Base-by-base conservation (phyloP, 1,140 invertebrate genomes). In the Oryzaephilus surinamensis region DNA sequence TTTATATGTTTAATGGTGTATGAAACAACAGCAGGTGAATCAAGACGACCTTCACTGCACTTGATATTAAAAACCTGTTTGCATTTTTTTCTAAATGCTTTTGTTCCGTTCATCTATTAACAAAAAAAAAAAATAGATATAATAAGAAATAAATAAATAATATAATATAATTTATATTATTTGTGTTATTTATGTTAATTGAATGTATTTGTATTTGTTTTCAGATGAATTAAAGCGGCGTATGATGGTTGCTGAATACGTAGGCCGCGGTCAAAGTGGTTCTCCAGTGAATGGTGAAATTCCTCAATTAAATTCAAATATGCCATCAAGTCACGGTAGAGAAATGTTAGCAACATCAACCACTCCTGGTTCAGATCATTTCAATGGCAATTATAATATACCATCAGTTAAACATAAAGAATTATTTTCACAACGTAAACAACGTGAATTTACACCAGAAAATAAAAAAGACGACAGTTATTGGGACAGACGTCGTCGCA, bases 391-490 rank as follows among this genome's bases (percentile, higher is more conserved):
- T 32, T 76, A 70, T 38, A 67, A 56, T 13, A 40, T 63, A 43
- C 45, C 37, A 31, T 54, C 56, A 37, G 67, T 76, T 48, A 74
- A 78, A 49, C 66, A 80, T 42, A 85, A 85, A 55, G 82, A 86
- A 30, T 69, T 86, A 40, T 84, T 86, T 58, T 76, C 82, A 10
- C 87, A 91, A 52, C 73, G 93, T 36, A 96, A 96, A 56, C 90
- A 95, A 58, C 72, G 93, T 1, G 92, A 96, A 58, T 97, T 97
- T 62, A 96, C 95, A 33, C 93, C 93, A 0, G 93, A 97, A 54
- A 91, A 81, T 60, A 94, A 93, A 56, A 98, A 97, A 61, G 93
- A 98, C 55, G 88, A 95, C 50, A 88, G 84, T 50, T 97, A 98
- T 64, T 98, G 94, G 94, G 92, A 97, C 63, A 73, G 93, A 17